Conservation (phyloP, 2,888 invertebrate species). For the Ectemnius lituratus region DNA sequence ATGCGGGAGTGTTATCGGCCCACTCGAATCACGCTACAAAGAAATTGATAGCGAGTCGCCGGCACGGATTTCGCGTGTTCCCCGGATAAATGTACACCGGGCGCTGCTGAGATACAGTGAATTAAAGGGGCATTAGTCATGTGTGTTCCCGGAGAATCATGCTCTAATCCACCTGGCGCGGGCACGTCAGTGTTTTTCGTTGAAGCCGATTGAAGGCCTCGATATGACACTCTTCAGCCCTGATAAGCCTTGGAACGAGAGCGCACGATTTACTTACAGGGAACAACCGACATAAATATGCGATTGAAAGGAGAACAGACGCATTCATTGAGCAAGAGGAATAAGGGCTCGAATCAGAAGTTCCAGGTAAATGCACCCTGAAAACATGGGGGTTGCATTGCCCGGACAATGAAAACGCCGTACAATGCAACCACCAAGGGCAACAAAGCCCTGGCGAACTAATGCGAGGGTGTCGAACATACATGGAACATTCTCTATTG, state of each 20-base stretch:
- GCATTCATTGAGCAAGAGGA: background rate
- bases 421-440: slow-evolving; percentile 48
- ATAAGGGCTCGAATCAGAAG: slow-evolving; percentile 6
- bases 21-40: slow-evolving; percentile 27
- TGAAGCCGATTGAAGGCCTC: background rate
- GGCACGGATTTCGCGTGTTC: slow-evolving; percentile 23
- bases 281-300: no score
- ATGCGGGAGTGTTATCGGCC: slow-evolving; percentile 39
- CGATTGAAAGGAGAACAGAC: no score
- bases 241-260: slow-evolving; percentile 30
- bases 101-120: slow-evolving; percentile 4
- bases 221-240: background rate
- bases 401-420: slow-evolving; percentile 55
- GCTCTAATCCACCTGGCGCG: background rate
- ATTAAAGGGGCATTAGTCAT: slow-evolving; percentile 9
- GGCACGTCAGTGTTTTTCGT: slow-evolving; percentile 6
- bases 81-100: slow-evolving; percentile 25
- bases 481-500: slow-evolving; percentile 52
- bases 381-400: slow-evolving; percentile 45
- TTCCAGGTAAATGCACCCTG: slow-evolving; percentile 57
- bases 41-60: background rate
- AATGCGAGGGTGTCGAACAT: slow-evolving; percentile 61
- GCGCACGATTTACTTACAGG: background rate
- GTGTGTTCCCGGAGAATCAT: slow-evolving; percentile 2
- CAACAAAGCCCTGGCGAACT: slow-evolving; percentile 49